Evolutionary conservation across 2,797 vertebrate genomes (phyloP), one percentile per base, ranked within the genome.

Genomic region (Petrocephalus schoutedeni): DNA sequence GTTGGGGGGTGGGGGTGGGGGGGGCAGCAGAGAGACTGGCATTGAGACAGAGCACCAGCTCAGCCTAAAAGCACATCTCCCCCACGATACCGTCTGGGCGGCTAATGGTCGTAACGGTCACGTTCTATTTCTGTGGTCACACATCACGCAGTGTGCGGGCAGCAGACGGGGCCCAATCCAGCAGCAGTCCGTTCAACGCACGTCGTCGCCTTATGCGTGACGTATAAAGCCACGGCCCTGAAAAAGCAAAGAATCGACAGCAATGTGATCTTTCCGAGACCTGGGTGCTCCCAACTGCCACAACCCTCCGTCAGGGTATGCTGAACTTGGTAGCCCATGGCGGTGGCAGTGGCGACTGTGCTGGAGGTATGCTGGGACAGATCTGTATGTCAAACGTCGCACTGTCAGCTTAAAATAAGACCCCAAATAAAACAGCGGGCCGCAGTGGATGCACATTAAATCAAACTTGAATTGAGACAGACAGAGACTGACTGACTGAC

Each of bases 191-290:
- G 7, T 80, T 1, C n/a, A 1, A 80, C 49, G 74, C 10, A 19
- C 74, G 45, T 49, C 16, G 16, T 16, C 28, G 80, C 51, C 49
- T 53, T 49, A n/a, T 82, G 9, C 19, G 3, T 28, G 51, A 56
- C 3, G 1, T 59, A 41, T 45, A 14, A 28, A 86, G 45, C 23
- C 85, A 41, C 4, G 53, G 88, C 67, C 87, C 58, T 87, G 16
- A 64, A 53, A 64, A 74, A 41, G 56, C 88, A 45, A 61, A 86
- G 57, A 87, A 86, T 58, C 51, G 88, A 41, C 77, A 90, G 88
- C 92, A 91, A 93, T 90, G 89, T 90, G 87, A 92, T 91, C 88
- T 92, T 90, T 93, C 90, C 86, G n/a, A 90, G 87, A 93, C 88
- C n/a, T 19, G 80, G 90, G 87, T 90, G 45, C 89, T 90, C 91